These are phyloP conservation scores for Ifrita kowaldi DNA, from an alignment of 2,113 vertebrate genomes.

Conservation along the genomic window DNA sequence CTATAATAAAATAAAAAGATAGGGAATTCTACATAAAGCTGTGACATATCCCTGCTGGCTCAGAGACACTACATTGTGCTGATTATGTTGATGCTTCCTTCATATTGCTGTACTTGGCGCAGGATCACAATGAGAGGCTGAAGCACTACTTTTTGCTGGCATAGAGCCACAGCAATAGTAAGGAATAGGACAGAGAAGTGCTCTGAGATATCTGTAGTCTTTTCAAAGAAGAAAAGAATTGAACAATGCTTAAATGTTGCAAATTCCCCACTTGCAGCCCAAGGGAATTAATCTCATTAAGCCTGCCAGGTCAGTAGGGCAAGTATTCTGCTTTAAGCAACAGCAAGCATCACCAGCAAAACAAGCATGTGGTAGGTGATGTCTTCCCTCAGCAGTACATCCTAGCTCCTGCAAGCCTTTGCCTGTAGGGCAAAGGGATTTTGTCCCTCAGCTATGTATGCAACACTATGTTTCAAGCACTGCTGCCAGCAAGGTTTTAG, in stretches of 20 bases:
- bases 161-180: slow-evolving; percentile 37
- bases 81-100: slow-evolving; percentile 74
- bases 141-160: slow-evolving; percentile 66
- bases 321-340: neutral
- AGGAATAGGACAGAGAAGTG: neutral
- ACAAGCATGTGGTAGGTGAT: neutral
- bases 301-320: neutral
- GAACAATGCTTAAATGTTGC: neutral
- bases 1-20: slow-evolving; percentile 72
- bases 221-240: slow-evolving; percentile 2
- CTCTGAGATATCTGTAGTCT: neutral
- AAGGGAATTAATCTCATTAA: neutral
- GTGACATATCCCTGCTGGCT: slow-evolving; percentile 74
- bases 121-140: slow-evolving; percentile 68
- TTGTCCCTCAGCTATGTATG: neutral
- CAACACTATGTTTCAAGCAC: neutral
- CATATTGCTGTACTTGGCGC: slow-evolving; percentile 74
- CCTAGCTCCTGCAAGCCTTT: neutral
- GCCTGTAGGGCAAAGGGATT: neutral
- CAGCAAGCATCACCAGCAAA: neutral
- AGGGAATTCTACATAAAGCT: slow-evolving; percentile 62
- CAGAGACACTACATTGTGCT: slow-evolving; percentile 64
- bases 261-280: neutral
- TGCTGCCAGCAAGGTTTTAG: neutral
- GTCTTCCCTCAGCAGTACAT: neutral